Evolutionary conservation across 53 echinoderm and acorn worm genomes (phyloP).

Genomic region (Henricia sp.): DNA sequence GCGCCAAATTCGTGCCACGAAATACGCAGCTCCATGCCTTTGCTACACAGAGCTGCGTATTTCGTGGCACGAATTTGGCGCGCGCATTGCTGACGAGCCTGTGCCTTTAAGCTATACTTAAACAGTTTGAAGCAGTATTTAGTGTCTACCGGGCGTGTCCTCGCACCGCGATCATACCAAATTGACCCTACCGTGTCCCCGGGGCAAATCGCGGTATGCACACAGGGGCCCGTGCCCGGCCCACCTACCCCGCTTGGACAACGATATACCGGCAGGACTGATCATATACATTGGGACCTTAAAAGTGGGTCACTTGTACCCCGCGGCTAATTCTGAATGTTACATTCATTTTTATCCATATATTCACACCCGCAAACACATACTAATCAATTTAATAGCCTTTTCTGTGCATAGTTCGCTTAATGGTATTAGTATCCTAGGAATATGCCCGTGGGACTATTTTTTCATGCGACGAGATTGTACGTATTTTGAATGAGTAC

Average conservation of each 20-base stretch:
- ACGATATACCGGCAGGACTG: too few relatives aligned
- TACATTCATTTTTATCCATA: not conserved
- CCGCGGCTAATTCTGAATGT: not conserved
- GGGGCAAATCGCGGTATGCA: not conserved
- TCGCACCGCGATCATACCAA: not conserved
- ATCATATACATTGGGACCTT: not conserved
- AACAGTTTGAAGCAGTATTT: too few relatives aligned
- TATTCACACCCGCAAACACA: not conserved
- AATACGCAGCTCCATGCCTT: too few relatives aligned
- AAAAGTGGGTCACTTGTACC: conserved; percentile 39
- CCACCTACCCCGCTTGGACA: not conserved
- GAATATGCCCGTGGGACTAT: too few relatives aligned
- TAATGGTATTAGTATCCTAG: not conserved
- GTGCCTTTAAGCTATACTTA: too few relatives aligned
- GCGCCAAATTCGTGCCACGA: too few relatives aligned
- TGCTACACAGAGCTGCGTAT: too few relatives aligned
- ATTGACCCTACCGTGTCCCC: not conserved
- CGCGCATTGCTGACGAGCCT: too few relatives aligned
- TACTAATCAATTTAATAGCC: not conserved
- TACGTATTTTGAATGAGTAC: too few relatives aligned
- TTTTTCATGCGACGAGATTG: too few relatives aligned
- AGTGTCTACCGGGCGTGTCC: conserved; percentile 30
- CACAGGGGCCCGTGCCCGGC: not conserved
- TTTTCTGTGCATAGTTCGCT: not conserved
- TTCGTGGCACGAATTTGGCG: too few relatives aligned